These are phyloP conservation scores for Beroe ovata DNA, from an alignment of 37 sponge, comb jelly and placozoan species.

Conservation along the genomic window DNA sequence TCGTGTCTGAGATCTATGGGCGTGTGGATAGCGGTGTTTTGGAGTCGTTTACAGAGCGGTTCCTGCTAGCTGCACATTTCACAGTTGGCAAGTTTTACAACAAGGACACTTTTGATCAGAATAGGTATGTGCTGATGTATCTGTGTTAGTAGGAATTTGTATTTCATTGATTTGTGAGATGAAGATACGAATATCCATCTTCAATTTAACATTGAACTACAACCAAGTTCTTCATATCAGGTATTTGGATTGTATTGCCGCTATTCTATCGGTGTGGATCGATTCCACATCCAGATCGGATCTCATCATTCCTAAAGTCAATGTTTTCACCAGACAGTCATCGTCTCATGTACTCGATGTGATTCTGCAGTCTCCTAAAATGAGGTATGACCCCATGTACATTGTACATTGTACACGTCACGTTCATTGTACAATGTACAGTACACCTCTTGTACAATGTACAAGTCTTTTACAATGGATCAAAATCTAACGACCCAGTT, in stretches of 20 bases:
- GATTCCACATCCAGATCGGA: neutral
- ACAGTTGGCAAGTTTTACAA: constrained; percentile 6
- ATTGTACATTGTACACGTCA: no score
- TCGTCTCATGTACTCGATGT: neutral
- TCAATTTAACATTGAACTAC: no score
- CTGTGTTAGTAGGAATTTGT: no score
- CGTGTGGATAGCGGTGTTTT: neutral
- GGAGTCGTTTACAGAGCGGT: neutral
- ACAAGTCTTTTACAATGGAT: no score
- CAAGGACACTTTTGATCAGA: constrained; percentile 29
- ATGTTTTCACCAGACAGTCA: constrained; percentile 8
- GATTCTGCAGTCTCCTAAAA: neutral
- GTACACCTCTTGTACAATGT: no score
- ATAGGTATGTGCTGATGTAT: neutral
- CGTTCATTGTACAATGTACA: no score
- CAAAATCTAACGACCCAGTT: no score
- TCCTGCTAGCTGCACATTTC: neutral
- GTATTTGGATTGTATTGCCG: constrained; percentile 32
- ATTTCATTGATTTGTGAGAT: no score
- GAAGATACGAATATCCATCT: no score
- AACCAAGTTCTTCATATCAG: no score
- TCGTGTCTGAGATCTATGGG: constrained; percentile 24
- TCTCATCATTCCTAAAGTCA: constrained; percentile 1
- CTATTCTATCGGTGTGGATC: constrained; percentile 31
- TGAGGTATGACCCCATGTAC: no score